Evolutionary conservation across 2,888 invertebrate species (phyloP).

Genomic region (Caradrina clavipalpis): DNA sequence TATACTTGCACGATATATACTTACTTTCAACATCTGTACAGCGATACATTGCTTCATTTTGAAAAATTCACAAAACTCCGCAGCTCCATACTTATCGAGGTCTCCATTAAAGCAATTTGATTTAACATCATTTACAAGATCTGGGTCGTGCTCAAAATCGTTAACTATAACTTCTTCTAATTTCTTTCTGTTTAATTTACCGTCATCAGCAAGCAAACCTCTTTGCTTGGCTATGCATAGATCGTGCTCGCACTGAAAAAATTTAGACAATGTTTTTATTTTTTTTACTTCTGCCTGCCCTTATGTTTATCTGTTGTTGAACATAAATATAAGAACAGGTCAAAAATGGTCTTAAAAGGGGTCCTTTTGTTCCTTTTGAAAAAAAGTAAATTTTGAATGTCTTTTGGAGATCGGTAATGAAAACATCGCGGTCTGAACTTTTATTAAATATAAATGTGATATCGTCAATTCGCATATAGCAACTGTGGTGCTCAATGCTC

Average conservation of each 20-base stretch:
- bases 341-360: too few relatives aligned
- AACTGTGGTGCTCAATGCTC: too few relatives aligned
- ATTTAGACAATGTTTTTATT: too few relatives aligned
- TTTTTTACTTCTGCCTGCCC: too few relatives aligned
- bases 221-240: constrained; percentile 66
- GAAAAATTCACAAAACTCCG: constrained; percentile 32
- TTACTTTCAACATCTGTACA: constrained; percentile 29
- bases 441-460: too few relatives aligned
- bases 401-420: too few relatives aligned
- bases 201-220: constrained; percentile 63
- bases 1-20: constrained; percentile 8
- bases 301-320: too few relatives aligned
- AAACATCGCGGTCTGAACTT: too few relatives aligned
- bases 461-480: too few relatives aligned
- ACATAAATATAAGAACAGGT: too few relatives aligned
- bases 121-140: constrained; percentile 18
- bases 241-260: constrained; percentile 68
- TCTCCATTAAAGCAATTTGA: constrained; percentile 29
- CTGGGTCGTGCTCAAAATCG: constrained; percentile 5
- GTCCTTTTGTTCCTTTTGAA: too few relatives aligned
- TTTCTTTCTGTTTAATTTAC: constrained; percentile 63
- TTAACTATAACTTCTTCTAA: constrained; percentile 41
- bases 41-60: constrained; percentile 29
- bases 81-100: constrained; percentile 27
- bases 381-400: too few relatives aligned